Conservation (phyloP, 2,888 invertebrate species). For the Ormyrus labotus region DNA sequence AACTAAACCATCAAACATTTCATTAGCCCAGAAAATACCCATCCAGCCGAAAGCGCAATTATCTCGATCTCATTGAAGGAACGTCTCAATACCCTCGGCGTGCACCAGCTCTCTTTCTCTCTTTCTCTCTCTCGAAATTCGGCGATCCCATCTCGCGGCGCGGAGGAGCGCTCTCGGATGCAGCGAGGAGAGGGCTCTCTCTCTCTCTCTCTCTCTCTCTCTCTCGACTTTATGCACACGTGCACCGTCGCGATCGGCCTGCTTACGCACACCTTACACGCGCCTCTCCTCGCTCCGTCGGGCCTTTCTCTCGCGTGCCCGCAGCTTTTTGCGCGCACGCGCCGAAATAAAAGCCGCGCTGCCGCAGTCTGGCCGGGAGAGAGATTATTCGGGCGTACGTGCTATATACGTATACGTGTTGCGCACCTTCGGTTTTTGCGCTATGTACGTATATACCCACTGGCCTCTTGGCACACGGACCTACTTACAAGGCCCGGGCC, state of each 20-base stretch:
- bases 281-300: not conserved
- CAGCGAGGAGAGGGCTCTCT: too few relatives aligned
- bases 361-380: not conserved
- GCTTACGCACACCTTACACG: conserved; percentile 4
- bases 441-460: conserved; percentile 17
- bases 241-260: conserved; percentile 25
- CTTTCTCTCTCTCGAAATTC: too few relatives aligned
- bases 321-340: conserved; percentile 5
- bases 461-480: conserved; percentile 55
- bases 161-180: not conserved
- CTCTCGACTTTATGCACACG: not conserved
- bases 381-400: conserved; percentile 1
- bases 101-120: not conserved
- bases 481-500: conserved; percentile 40
- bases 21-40: too few relatives aligned
- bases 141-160: too few relatives aligned
- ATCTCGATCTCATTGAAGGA: conserved; percentile 42
- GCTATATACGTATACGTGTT: not conserved
- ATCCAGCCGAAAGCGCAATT: too few relatives aligned
- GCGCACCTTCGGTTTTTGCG: conserved; percentile 34
- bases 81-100: conserved; percentile 25
- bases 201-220: too few relatives aligned
- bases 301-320: not conserved
- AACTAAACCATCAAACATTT: too few relatives aligned
- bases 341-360: conserved; percentile 4